phyloP scores from a whole-genome alignment of 2,797 vertebrate genomes.

The Micrastur ruficollis region DNA sequence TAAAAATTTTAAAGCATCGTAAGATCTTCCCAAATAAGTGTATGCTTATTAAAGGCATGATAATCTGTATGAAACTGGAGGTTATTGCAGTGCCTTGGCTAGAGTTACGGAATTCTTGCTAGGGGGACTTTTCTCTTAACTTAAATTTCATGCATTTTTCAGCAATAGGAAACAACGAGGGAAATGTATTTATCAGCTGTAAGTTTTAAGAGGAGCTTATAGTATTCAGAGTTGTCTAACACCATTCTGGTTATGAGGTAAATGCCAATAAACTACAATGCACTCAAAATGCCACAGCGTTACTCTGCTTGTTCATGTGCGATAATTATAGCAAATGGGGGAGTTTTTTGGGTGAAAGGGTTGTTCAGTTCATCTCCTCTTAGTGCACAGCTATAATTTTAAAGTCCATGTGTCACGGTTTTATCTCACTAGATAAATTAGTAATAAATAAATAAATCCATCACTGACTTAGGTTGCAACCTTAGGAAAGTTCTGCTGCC shows the following conservation, averaged over 20 bases:
- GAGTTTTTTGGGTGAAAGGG: background rate
- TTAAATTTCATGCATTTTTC: conserved; percentile 14
- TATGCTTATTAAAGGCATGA: background rate
- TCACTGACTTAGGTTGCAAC: background rate
- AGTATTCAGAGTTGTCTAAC: background rate
- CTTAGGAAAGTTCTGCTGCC: background rate
- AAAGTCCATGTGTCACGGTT: background rate
- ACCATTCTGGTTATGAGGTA: background rate
- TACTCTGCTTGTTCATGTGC: background rate
- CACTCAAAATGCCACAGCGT: background rate
- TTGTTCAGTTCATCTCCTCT: background rate
- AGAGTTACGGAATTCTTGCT: background rate
- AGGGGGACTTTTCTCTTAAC: background rate
- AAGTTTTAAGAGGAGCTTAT: background rate
- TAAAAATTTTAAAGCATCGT: background rate
- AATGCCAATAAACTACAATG: background rate
- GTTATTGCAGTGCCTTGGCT: background rate
- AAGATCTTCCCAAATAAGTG: background rate
- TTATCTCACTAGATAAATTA: background rate
- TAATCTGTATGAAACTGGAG: background rate
- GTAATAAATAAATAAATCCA: background rate
- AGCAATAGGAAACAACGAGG: background rate
- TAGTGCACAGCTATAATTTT: background rate
- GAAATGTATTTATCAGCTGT: background rate
- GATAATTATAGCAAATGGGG: background rate